Evolutionary conservation across 2,888 invertebrate genomes (phyloP), one percentile per base, ranked within the genome.

Genomic region (Diplolepis rosae): DNA sequence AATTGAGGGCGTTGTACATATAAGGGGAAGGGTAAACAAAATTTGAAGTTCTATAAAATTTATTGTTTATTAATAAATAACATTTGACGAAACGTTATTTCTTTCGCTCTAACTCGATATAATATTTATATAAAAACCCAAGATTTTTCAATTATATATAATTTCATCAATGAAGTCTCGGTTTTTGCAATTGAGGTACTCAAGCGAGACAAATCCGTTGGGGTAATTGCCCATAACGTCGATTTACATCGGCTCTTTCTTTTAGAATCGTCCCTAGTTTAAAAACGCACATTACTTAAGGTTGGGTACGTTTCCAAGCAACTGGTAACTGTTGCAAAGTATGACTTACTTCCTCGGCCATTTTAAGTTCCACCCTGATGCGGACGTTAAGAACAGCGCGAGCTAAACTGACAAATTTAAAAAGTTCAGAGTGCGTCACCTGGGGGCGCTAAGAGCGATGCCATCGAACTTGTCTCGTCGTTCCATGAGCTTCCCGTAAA

Each of bases 391-490:
- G 70, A 70, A 69, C 32, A 50, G 69, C 72, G 70, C 61, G 51
- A 70, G 67, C 72, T 68, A 74, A 76, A 76, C 74, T 76, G 74
- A 74, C 72, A 74, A 74, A 72, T 74, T 76, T 65, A 74, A 76
- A 72, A 72, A 74, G 72, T 74, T 76, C 65, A 67, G 69, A 72
- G 67, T 45, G 73, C 71, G 73, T 76, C 75, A 76, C 75, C 72
- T 75, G 72, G 68, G 70, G 73, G 70, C 71, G 68, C 42, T 65
- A 69, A 67, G 69, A 69, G 69, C 52, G 42, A 68, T 68, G 45
- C 70, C 66, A 76, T 76, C 72, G 72, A 76, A 76, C 69, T 76
- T 70, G 73, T 76, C 73, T 61, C 72, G 69, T 70, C 72, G 56
- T 75, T 75, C 70, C 39, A 52, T 70, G 69, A 66, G 68, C 65